Conservation (phyloP, 2,888 invertebrate species). For the Hyles lineata region DNA sequence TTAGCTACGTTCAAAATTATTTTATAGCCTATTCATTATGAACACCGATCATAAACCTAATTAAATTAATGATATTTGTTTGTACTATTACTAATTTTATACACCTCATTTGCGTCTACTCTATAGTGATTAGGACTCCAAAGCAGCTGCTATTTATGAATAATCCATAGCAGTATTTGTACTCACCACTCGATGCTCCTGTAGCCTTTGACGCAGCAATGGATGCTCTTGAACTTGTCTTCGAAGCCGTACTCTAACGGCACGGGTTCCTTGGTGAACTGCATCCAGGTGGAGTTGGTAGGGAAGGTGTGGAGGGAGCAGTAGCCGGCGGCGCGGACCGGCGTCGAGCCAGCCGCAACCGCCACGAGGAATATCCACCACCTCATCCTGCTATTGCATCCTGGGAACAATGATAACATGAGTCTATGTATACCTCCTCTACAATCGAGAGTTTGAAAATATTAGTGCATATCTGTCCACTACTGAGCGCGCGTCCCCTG, state of each 20-base stretch:
- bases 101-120: too few relatives aligned
- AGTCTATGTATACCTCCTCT: background rate
- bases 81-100: too few relatives aligned
- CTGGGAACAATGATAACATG: slow-evolving; percentile 43
- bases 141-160: background rate
- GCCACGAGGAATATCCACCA: slow-evolving; percentile 60
- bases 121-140: too few relatives aligned
- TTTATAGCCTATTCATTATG: background rate
- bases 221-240: slow-evolving; percentile 89
- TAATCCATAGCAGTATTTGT: slow-evolving; percentile 1
- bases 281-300: slow-evolving; percentile 86
- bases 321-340: slow-evolving; percentile 73
- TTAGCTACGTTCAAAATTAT: slow-evolving; percentile 48
- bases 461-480: too few relatives aligned
- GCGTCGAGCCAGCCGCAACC: slow-evolving; percentile 52
- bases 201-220: slow-evolving; percentile 91
- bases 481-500: too few relatives aligned
- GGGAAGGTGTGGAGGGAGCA: slow-evolving; percentile 86
- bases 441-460: too few relatives aligned
- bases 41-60: background rate
- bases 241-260: slow-evolving; percentile 88
- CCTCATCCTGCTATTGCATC: slow-evolving; percentile 59
- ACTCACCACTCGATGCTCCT: slow-evolving; percentile 92
- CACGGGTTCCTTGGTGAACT: slow-evolving; percentile 90
- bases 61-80: too few relatives aligned